phyloP scores from a whole-genome alignment of 2,113 vertebrate species.

The Lepisosteus osseus region DNA sequence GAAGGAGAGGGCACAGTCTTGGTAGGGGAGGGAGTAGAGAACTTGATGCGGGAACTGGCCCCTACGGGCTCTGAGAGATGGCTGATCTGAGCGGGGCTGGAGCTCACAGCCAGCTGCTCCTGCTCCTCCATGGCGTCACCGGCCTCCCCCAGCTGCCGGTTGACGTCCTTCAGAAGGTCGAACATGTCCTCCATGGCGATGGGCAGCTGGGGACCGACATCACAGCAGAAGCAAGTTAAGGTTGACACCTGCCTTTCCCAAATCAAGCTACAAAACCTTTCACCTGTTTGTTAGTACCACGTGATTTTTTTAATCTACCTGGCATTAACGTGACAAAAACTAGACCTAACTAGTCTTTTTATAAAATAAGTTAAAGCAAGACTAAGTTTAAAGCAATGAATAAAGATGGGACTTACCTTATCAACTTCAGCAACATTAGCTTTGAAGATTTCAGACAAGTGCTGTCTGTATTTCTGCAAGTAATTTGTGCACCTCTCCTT shows the following conservation, averaged over 20 bases:
- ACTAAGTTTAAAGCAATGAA: not conserved
- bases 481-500: slow-evolving; percentile 81
- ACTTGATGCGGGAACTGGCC: slow-evolving; percentile 67
- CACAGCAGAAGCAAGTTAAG: not conserved
- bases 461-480: slow-evolving; percentile 75
- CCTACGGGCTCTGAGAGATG: slow-evolving; percentile 54
- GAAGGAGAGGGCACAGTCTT: slow-evolving; percentile 78
- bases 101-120: slow-evolving; percentile 32
- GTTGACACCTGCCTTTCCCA: not conserved
- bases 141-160: slow-evolving; percentile 80
- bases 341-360: not conserved
- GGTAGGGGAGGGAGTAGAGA: slow-evolving; percentile 78
- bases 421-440: slow-evolving; percentile 69
- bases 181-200: slow-evolving; percentile 84
- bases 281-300: no score
- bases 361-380: no score
- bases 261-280: not conserved
- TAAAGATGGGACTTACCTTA: slow-evolving; percentile 62
- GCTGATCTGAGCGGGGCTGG: slow-evolving; percentile 67
- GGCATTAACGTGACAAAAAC: not conserved
- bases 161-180: slow-evolving; percentile 83
- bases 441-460: slow-evolving; percentile 77
- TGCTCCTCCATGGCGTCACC: slow-evolving; percentile 61
- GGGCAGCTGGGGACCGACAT: slow-evolving; percentile 67
- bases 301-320: not conserved